Conservation (phyloP, 1,140 invertebrate genomes). For the Proctacanthus coquilletti region DNA sequence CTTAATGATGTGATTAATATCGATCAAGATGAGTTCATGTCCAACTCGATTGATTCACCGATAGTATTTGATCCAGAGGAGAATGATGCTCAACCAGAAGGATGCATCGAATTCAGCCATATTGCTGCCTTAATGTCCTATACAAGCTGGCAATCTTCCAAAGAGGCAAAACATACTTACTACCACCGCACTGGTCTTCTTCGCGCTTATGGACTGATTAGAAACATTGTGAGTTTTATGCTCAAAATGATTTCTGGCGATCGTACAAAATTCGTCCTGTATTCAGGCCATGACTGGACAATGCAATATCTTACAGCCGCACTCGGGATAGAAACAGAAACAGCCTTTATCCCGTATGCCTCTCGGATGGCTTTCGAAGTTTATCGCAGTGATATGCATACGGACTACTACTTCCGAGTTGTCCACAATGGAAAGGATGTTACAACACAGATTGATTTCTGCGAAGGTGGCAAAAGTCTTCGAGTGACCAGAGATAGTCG, state of each 20-base stretch:
- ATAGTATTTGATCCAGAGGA: slow-evolving; percentile 4
- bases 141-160: slow-evolving; percentile 54
- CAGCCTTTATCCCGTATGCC: slow-evolving; percentile 53
- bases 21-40: slow-evolving; percentile 22
- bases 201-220: slow-evolving; percentile 57
- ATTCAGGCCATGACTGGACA: slow-evolving; percentile 84
- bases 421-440: slow-evolving; percentile 77
- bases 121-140: slow-evolving; percentile 58
- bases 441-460: slow-evolving; percentile 67
- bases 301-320: slow-evolving; percentile 66
- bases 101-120: slow-evolving; percentile 34
- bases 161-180: slow-evolving; percentile 44
- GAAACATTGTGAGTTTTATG: slow-evolving; percentile 63
- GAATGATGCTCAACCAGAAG: slow-evolving; percentile 9
- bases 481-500: slow-evolving; percentile 28
- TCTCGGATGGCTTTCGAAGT: slow-evolving; percentile 74
- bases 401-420: slow-evolving; percentile 55
- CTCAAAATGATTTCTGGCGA: slow-evolving; percentile 58
- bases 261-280: slow-evolving; percentile 66
- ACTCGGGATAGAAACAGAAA: slow-evolving; percentile 45
- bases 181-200: slow-evolving; percentile 52
- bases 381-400: slow-evolving; percentile 43
- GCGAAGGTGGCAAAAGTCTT: slow-evolving; percentile 40
- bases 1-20: slow-evolving; percentile 28
- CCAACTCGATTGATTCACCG: slow-evolving; percentile 9